Conservation (phyloP, 2,113 vertebrate species). For the Varanus salvator region DNA sequence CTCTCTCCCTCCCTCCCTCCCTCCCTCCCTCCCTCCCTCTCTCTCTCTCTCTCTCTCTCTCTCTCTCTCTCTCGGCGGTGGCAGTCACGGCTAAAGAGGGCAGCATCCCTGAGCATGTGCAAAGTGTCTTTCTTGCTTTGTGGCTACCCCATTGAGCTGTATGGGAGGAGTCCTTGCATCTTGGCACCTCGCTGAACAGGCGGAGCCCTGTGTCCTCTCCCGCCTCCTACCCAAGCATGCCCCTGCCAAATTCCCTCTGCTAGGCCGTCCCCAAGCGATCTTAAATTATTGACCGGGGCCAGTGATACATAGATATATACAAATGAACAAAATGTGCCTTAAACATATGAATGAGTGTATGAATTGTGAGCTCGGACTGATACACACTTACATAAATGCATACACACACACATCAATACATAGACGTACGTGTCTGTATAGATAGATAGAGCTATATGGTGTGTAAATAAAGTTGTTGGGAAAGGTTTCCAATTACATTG, state of each 20-base stretch:
- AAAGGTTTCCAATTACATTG: conserved; percentile 77
- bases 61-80: too few relatives aligned
- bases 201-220: not conserved
- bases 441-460: not conserved
- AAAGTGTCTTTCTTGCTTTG: not conserved
- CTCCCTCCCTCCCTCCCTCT: too few relatives aligned
- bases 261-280: conserved; percentile 71
- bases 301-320: conserved; percentile 68
- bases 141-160: not conserved
- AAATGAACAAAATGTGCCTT: conserved; percentile 86
- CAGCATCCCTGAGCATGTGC: conserved; percentile 20
- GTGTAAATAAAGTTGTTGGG: conserved; percentile 72
- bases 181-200: not conserved
- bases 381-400: not conserved
- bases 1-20: too few relatives aligned
- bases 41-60: not conserved
- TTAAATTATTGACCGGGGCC: conserved; percentile 81
- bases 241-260: conserved; percentile 55
- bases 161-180: not conserved
- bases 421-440: not conserved
- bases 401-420: not conserved
- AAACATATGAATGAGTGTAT: conserved; percentile 51
- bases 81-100: not conserved
- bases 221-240: not conserved
- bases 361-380: not conserved